phyloP scores from a whole-genome alignment of 1,140 invertebrate species.

The Oncopeltus fasciatus region DNA sequence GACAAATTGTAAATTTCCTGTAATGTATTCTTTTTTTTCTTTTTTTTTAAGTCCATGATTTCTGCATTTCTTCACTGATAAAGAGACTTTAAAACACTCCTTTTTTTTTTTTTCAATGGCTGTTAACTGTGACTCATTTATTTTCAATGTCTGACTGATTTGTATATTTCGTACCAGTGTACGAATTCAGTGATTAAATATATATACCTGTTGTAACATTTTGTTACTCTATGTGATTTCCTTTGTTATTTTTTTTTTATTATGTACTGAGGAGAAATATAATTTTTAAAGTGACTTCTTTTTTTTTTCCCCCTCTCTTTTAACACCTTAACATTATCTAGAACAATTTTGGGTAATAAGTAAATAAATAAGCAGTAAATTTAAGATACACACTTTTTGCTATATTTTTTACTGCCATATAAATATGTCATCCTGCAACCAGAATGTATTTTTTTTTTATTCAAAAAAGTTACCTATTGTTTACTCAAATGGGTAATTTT shows the following conservation, averaged over 20 bases:
- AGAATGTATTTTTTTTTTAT: not conserved
- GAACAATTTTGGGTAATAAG: too few relatives aligned
- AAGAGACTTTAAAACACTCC: too few relatives aligned
- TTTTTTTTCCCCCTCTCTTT: not conserved
- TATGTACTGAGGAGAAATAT: not conserved
- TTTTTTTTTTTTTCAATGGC: too few relatives aligned
- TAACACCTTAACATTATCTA: too few relatives aligned
- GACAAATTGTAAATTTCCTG: slow-evolving; percentile 70
- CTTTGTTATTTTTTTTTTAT: not conserved
- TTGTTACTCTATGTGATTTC: not conserved
- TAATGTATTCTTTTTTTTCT: not conserved
- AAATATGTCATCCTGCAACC: not conserved
- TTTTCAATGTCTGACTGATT: too few relatives aligned
- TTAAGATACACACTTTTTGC: not conserved
- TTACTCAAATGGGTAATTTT: too few relatives aligned
- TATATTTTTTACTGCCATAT: not conserved
- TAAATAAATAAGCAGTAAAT: too few relatives aligned
- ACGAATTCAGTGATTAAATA: not conserved
- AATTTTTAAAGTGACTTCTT: not conserved
- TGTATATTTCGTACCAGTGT: too few relatives aligned
- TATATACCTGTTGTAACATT: not conserved
- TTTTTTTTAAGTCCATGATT: not conserved
- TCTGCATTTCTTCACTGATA: not conserved
- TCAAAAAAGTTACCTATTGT: not conserved
- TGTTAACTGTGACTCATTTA: too few relatives aligned